These are phyloP conservation scores for Eupithecia dodoneata DNA, from an alignment of 2,888 invertebrate genomes.

Conservation along the genomic window DNA sequence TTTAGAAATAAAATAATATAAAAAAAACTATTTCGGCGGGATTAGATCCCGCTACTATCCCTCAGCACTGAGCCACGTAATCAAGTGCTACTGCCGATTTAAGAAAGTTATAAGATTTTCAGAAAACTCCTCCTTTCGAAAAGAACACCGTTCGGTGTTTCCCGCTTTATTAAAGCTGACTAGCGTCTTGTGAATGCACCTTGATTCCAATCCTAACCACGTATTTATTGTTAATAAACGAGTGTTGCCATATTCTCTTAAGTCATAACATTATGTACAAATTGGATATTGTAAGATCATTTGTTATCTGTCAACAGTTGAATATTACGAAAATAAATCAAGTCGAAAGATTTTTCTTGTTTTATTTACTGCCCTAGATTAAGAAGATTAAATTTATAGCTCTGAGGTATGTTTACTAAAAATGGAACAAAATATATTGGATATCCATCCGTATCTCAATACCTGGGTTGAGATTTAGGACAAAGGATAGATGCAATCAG, in stretches of 20 bases:
- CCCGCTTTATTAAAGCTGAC: not conserved
- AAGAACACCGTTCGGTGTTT: not conserved
- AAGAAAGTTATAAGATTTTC: not conserved
- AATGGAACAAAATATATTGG: not conserved
- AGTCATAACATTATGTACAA: slow-evolving; percentile 80
- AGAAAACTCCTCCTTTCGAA: not conserved
- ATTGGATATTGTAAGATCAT: slow-evolving; percentile 83
- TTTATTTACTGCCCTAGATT: slow-evolving; percentile 49
- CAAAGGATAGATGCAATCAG: not conserved
- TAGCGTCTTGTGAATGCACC: slow-evolving; percentile 22
- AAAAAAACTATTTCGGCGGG: too few relatives aligned
- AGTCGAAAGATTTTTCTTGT: slow-evolving; percentile 64
- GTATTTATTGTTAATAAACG: slow-evolving; percentile 81
- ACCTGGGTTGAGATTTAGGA: not conserved
- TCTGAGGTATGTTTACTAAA: not conserved
- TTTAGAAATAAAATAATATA: too few relatives aligned
- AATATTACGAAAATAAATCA: slow-evolving; percentile 83
- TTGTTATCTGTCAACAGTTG: slow-evolving; percentile 85
- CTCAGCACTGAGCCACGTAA: too few relatives aligned
- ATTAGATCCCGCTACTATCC: too few relatives aligned
- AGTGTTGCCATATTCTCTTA: slow-evolving; percentile 84
- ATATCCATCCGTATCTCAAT: not conserved
- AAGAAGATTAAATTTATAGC: not conserved
- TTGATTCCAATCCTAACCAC: slow-evolving; percentile 50
- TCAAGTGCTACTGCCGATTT: too few relatives aligned